phyloP scores from a whole-genome alignment of 2,797 vertebrate species.

The Tokudaia tokunoshimensis region DNA sequence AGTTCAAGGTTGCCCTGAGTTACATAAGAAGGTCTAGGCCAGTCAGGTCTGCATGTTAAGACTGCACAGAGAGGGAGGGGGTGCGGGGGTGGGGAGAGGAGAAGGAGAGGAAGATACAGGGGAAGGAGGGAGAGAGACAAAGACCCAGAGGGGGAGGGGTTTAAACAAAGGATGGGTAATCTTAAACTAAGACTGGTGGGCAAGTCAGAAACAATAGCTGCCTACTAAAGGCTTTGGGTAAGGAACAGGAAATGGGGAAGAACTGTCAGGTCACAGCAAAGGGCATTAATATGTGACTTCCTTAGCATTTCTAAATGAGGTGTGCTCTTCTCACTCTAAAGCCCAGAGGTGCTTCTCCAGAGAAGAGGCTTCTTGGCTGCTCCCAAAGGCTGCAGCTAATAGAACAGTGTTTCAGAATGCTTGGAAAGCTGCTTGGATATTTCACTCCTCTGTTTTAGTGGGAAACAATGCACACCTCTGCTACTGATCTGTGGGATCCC shows the following conservation, averaged over 20 bases:
- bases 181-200: background rate
- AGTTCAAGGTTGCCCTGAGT: background rate
- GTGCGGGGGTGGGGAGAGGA: background rate
- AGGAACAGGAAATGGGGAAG: constrained; percentile 47
- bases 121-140: background rate
- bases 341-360: background rate
- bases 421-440: background rate
- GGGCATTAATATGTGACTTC: constrained; percentile 30
- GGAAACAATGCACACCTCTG: background rate
- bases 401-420: background rate
- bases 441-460: background rate
- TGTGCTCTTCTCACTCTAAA: constrained; percentile 5
- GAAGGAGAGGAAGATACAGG: background rate
- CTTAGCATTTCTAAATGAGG: background rate
- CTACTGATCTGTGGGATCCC: background rate
- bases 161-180: background rate
- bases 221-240: background rate
- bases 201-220: background rate
- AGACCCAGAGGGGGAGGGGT: background rate
- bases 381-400: background rate
- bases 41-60: background rate
- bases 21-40: background rate
- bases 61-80: background rate
- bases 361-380: background rate
- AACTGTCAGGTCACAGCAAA: constrained; percentile 29